phyloP scores from a whole-genome alignment of 2,113 vertebrate species.

The Desmodus rotundus region DNA sequence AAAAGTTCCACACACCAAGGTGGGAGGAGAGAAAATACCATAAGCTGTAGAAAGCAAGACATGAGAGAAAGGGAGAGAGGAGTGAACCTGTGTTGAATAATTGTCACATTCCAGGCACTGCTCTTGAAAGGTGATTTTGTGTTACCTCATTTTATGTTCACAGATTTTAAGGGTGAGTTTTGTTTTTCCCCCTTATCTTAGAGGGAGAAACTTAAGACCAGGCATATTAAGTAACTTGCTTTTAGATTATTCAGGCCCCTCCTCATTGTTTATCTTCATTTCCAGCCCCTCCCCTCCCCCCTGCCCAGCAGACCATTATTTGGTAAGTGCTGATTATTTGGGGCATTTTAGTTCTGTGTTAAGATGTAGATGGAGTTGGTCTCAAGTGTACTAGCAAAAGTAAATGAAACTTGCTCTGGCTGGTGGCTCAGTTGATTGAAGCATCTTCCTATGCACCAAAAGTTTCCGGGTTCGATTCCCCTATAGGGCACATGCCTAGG shows the following conservation, averaged over 20 bases:
- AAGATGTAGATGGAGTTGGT: neutral
- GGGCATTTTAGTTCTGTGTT: neutral
- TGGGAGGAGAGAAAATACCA: neutral
- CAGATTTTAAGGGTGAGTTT: neutral
- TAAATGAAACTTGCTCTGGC: neutral
- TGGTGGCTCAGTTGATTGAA: too few relatives aligned
- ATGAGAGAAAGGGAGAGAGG: neutral
- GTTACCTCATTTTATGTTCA: neutral
- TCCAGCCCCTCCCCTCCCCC: rapidly evolving
- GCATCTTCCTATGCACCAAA: too few relatives aligned
- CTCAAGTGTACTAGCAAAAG: neutral
- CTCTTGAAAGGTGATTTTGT: neutral
- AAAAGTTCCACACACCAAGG: neutral
- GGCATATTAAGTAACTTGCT: neutral
- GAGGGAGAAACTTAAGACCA: neutral
- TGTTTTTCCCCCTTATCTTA: neutral
- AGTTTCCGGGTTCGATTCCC: too few relatives aligned
- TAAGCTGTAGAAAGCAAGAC: neutral
- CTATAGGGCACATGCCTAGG: too few relatives aligned
- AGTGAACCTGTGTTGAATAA: neutral
- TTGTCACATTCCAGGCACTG: neutral
- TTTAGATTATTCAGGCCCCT: neutral
- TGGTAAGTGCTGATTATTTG: conserved; percentile 22
- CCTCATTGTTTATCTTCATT: neutral
- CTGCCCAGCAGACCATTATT: neutral